A percentile compares a stretch with the other conserved stretches of the same genome.
Conservation (phyloP, 1,140 invertebrate genomes). For the Papilio polytes region DNA sequence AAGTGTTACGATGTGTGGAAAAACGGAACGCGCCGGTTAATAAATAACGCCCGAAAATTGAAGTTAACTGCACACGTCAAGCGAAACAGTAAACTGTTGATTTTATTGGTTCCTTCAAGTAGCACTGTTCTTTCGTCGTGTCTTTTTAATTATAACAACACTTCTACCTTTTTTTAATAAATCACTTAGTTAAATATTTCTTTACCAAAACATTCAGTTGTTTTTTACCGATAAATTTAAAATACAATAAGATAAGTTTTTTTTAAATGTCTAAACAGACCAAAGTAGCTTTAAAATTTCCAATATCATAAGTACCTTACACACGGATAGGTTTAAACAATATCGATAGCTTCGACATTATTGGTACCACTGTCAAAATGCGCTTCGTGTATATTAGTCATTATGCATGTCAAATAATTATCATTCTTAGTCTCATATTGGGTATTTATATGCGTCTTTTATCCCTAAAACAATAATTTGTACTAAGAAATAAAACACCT, state of each 20-base stretch:
- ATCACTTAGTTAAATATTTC: conserved; percentile 38
- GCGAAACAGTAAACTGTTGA: conserved; percentile 69
- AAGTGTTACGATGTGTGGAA: conserved; percentile 68
- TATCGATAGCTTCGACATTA: background rate
- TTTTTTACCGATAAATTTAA: background rate
- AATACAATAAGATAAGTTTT: background rate
- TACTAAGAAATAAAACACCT: background rate
- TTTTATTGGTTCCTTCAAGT: conserved; percentile 74
- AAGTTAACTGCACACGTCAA: conserved; percentile 59
- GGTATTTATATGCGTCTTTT: background rate
- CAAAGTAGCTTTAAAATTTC: background rate
- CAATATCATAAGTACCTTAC: background rate
- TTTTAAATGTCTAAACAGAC: background rate
- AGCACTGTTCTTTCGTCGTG: conserved; percentile 53
- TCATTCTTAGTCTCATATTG: background rate
- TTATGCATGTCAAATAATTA: background rate
- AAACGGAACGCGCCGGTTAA: conserved; percentile 55
- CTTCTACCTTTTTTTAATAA: conserved; percentile 42
- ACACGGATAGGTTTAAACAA: background rate
- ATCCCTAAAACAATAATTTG: background rate
- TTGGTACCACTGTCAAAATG: background rate
- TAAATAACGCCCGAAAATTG: conserved; percentile 70
- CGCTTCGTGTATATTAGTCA: too few species aligned
- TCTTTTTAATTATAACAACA: conserved; percentile 41
- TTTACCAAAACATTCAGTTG: background rate